Evolutionary conservation across 2,797 vertebrate species (phyloP), one percentile per base, ranked within the genome.

Genomic region (Urosaurus nigricauda): DNA sequence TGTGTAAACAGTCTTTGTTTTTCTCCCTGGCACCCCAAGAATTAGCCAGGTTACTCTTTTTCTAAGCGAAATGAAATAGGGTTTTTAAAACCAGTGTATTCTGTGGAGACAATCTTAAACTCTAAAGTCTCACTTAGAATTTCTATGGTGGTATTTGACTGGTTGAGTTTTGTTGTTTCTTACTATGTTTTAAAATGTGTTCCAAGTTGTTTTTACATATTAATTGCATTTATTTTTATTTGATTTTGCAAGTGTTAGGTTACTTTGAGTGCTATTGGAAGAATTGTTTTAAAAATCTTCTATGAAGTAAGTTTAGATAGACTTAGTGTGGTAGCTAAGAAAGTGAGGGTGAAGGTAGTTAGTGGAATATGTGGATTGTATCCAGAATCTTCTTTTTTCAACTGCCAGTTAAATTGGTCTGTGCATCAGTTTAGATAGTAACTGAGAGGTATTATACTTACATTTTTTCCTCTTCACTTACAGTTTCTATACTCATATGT

Each of bases 401-500:
- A 58, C 21, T 68, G 40, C 60, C 12, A 24, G 12, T n/a, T 35
- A 74, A 60, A 77, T 51, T 78, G 19, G 56, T 77, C 26, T 60
- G 58, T 85, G 84, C 37, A 37, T 56, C 40, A 51, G 4, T 26
- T 37, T 70, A 79, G 80, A 40, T 2, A 83, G 56, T 0, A 1
- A 29, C 43, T n/a, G 84, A 91, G 40, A 92, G 89, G 51, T 92
- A 77, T 74, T 56, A 58, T 51, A 53, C 70, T 90, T 92, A 8
- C 11, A 51, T 51, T 51, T 51, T 4, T 47, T 47, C 7, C 7
- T 9, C 47, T 51, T 51, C 47, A 51, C 47, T 51, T 51, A 9
- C 35, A 37, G 70, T 89, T 92, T 89, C 89, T 83, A n/a, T 92
- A 89, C 77, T 78, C 56, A n/a, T 26, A n/a, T 29, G 35, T 43